Percentiles rank a stretch among this genome's conserved stretches.
phyloP scores from a whole-genome alignment of 2,888 invertebrate genomes.

The Gastracanthus pulcherrimus region DNA sequence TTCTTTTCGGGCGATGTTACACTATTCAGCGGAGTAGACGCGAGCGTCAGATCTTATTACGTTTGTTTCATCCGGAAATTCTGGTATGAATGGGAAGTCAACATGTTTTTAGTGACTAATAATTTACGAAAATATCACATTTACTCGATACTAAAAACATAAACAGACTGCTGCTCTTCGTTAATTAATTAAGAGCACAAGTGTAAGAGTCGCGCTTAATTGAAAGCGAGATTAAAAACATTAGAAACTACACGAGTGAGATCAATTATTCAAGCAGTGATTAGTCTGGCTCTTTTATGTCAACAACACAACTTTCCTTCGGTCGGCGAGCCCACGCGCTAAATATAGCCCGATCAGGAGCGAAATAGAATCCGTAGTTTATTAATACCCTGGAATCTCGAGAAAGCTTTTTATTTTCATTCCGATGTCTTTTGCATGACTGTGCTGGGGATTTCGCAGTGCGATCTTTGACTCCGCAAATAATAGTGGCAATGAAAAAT shows the following conservation, averaged over 20 bases:
- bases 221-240: neutral
- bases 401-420: slow-evolving; percentile 12
- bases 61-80: too few relatives aligned
- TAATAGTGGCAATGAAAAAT: too few relatives aligned
- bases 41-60: too few relatives aligned
- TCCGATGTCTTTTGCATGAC: slow-evolving; percentile 21
- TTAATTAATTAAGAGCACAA: neutral
- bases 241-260: neutral
- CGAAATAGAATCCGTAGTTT: slow-evolving; percentile 15
- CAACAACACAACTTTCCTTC: neutral
- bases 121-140: too few relatives aligned
- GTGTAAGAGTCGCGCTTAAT: neutral
- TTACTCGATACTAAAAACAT: too few relatives aligned
- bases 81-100: too few relatives aligned
- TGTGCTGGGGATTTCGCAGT: neutral
- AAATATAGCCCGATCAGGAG: slow-evolving; percentile 20
- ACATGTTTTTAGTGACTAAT: too few relatives aligned
- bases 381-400: slow-evolving; percentile 26
- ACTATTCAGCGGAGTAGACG: too few relatives aligned
- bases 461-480: neutral
- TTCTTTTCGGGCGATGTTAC: too few relatives aligned
- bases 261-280: neutral
- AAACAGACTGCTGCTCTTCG: neutral
- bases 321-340: neutral
- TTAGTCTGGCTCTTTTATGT: neutral